Base-by-base conservation (phyloP, 1,140 invertebrate genomes). In the Zelostemma sp. region DNA sequence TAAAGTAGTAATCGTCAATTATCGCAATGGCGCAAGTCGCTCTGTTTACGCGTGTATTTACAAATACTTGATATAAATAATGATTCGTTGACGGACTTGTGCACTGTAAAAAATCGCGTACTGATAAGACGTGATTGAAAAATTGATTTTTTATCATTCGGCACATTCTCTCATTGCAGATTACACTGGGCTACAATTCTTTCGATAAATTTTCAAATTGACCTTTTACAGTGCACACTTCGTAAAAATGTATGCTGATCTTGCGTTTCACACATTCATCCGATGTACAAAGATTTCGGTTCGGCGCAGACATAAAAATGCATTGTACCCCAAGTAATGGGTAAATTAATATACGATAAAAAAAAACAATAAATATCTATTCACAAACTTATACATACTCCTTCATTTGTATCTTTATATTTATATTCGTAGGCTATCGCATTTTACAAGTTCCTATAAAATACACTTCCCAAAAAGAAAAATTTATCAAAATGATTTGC, bases 281-380 rank as follows among this genome's bases (percentile, higher is more conserved):
- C 31, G 25, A 11, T 16, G 47, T 17, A 56, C 19, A 16, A 45
- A 45, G 11, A 15, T 19, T 62, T 31, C 38, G 40, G 51, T 65
- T 61, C 48, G 58, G 19, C 45, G 45, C 63, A 58, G 63, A n/a
- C 38, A 50, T 72, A 73, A 76, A 78, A 80, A 61, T 53, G 69
- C 77, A 58, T 50, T 46, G 45, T 74, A 78, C 64, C 70, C 54
- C 53, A 67, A 79, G 71, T 65, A 62, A 12, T 74, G 48, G 35
- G n/a, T n/a, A 74, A 79, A 80, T 58, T 71, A 82, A 81, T 74
- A 74, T 80, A 77, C 58, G 76, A 74, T 84, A 82, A 65, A 82
- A 84, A 83, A 84, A 84, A 84, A 83, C 83, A 84, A 83, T 83
- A 83, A 83, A 84, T 84, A 82, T 81, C 77, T 84, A 84, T 84